Evolutionary conservation across 2,888 invertebrate species (phyloP), one percentile per base, ranked within the genome.

Genomic region (Drosophila kuntzei): DNA sequence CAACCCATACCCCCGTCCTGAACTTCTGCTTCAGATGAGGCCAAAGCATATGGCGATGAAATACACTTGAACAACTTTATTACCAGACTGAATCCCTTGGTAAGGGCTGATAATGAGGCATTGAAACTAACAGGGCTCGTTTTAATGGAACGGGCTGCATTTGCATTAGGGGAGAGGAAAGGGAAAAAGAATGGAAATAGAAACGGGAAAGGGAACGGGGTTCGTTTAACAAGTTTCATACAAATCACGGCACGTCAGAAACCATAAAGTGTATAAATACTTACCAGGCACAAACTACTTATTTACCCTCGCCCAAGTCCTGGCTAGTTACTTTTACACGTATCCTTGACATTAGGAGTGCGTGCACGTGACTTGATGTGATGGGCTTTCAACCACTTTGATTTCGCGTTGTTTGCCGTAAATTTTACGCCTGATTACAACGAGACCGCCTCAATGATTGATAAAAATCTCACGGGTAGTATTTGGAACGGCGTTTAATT

Each of bases 191-290:
- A 6, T 12, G 22, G 55, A 20, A 32, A 20, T 1, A 25, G 25
- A 27, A n/a, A 0, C 20, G 14, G 16, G 37, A 20, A 32, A 8
- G 6, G 34, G 9, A 49, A 46, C 53, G 50, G 67, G 71, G 54
- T 69, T 62, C 55, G 51, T 54, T 70, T 79, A 79, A 79, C 79
- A 79, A 79, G 82, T 79, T 82, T 79, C 41, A 79, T 71, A 75
- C 66, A 75, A 85, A 89, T 85, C 90, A 89, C 89, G 80, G 84
- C 76, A 88, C 76, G 89, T 87, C 89, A 84, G 87, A 85, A 85
- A 89, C 89, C 90, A 89, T 85, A 85, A 85, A 85, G 90, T 89
- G 89, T 83, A 89, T 74, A 88, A 88, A 89, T 89, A 73, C 83
- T 54, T 54, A 29, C 51, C 20, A 36, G 36, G 16, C 61, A 83